These are phyloP conservation scores for Pollenia amentaria DNA, from an alignment of 2,888 invertebrate genomes.

Conservation along the genomic window DNA sequence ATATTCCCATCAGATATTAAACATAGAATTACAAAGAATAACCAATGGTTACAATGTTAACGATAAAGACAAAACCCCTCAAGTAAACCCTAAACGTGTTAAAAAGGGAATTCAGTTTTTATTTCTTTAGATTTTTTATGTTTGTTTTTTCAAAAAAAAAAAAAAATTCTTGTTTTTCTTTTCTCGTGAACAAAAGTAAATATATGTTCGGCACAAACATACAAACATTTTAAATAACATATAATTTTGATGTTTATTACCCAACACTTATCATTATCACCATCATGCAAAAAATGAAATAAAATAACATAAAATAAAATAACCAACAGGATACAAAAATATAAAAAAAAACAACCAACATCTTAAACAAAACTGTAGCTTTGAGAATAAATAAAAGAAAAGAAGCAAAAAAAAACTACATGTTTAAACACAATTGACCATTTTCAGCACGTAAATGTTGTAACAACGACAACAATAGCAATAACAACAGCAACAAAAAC, in stretches of 20 bases:
- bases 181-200: slow-evolving; percentile 7
- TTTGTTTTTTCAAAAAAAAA: not conserved
- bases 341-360: slow-evolving; percentile 40
- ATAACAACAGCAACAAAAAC: slow-evolving; percentile 32
- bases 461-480: slow-evolving; percentile 46
- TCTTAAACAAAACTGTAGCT: slow-evolving; percentile 49
- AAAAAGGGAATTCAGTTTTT: slow-evolving; percentile 36
- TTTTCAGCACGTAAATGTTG: slow-evolving; percentile 70
- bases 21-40: slow-evolving; percentile 44
- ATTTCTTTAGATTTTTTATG: slow-evolving; percentile 9
- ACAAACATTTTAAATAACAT: slow-evolving; percentile 66
- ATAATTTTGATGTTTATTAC: slow-evolving; percentile 72
- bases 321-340: slow-evolving; percentile 29
- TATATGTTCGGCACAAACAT: slow-evolving; percentile 3
- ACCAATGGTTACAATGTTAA: slow-evolving; percentile 43
- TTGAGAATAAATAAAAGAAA: slow-evolving; percentile 49
- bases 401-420: slow-evolving; percentile 32
- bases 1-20: slow-evolving; percentile 63
- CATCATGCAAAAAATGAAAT: slow-evolving; percentile 36
- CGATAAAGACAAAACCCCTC: slow-evolving; percentile 44
- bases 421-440: slow-evolving; percentile 67
- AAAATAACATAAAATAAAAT: not conserved
- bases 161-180: not conserved
- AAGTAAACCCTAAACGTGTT: slow-evolving; percentile 51
- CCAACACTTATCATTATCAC: slow-evolving; percentile 73